Evolutionary conservation across 2,113 vertebrate species (phyloP).

Genomic region (Empidonax traillii): DNA sequence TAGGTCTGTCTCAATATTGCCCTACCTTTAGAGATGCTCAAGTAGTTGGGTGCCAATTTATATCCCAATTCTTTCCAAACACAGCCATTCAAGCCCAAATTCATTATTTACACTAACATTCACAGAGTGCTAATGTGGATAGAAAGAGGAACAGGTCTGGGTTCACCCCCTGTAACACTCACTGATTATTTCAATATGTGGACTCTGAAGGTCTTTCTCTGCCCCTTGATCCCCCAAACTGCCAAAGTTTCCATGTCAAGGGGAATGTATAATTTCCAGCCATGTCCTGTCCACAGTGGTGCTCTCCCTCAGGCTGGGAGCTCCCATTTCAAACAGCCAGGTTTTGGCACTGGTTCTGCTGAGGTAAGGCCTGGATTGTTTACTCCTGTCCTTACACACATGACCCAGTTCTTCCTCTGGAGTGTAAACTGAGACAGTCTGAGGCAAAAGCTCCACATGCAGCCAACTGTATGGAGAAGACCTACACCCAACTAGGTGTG

Average conservation of each 20-base stretch:
- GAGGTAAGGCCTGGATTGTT: neutral
- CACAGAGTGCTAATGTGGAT: neutral
- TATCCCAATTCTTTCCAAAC: neutral
- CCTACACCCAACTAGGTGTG: neutral
- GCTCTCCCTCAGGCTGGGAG: neutral
- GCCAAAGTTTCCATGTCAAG: neutral
- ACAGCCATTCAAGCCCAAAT: neutral
- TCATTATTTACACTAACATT: neutral
- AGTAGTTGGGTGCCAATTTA: neutral
- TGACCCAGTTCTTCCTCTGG: neutral
- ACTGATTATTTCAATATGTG: neutral
- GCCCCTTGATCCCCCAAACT: fast-evolving
- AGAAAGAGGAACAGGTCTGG: neutral
- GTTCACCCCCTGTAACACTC: neutral
- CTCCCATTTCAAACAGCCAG: neutral
- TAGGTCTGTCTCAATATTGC: neutral
- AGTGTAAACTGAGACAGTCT: neutral
- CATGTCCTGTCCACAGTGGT: fast-evolving
- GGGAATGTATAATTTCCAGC: neutral
- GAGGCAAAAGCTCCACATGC: neutral
- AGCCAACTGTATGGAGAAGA: neutral
- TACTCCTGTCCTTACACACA: neutral
- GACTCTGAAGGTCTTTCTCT: neutral
- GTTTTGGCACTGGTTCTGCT: neutral
- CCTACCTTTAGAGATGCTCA: neutral